These are phyloP conservation scores for Notarius quadriscutis DNA, from an alignment of 2,113 vertebrate genomes.

Conservation along the genomic window DNA sequence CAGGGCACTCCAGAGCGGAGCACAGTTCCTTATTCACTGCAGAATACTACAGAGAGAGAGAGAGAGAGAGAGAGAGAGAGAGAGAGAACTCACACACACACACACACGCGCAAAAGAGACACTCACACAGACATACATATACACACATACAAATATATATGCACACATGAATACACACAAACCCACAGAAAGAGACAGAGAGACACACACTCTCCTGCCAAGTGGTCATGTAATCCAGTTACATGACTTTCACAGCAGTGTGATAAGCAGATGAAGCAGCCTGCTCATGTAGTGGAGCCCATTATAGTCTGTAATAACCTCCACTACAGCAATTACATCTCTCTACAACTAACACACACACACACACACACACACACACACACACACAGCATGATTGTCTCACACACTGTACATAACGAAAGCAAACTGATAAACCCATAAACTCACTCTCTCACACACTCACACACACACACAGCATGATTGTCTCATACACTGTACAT, in stretches of 20 bases:
- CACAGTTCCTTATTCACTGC: background rate
- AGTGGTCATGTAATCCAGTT: conserved; percentile 71
- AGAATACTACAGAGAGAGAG: background rate
- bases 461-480: too few species aligned
- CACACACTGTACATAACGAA: too few species aligned
- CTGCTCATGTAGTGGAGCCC: conserved; percentile 60
- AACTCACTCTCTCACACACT: too few species aligned
- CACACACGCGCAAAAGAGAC: too few species aligned
- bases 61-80: background rate
- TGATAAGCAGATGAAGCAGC: conserved; percentile 66
- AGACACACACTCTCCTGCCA: conserved; percentile 15
- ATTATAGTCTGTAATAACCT: conserved; percentile 61
- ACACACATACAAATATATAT: background rate
- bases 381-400: background rate
- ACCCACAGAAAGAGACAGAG: background rate
- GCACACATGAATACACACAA: background rate
- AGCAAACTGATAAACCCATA: too few species aligned
- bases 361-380: conserved; percentile 23
- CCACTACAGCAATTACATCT: background rate
- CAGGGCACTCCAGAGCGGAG: background rate
- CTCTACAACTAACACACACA: background rate
- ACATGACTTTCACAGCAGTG: conserved; percentile 75
- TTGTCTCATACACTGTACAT: background rate
- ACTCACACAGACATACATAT: background rate
- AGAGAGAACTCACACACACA: too few species aligned